A percentile compares a stretch with the other conserved stretches of the same genome.
Conservation (phyloP, 1,140 invertebrate species). For the Drosophila sucinea region DNA sequence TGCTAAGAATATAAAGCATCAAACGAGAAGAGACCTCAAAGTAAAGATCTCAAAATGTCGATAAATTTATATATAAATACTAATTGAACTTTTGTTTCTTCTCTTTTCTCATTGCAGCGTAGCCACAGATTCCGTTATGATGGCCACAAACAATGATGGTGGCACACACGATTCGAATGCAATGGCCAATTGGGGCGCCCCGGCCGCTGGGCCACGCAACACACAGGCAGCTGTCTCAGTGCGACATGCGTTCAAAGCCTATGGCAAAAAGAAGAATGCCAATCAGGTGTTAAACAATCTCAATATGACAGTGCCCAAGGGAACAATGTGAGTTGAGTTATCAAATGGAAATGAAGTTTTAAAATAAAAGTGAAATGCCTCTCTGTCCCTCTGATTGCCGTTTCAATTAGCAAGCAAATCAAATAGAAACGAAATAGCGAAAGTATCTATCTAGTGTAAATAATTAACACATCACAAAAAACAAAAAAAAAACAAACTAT, state of each 20-base stretch:
- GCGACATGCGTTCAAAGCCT: constrained; percentile 92
- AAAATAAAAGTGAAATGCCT: constrained; percentile 67
- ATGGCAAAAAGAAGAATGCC: constrained; percentile 92
- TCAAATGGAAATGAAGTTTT: not conserved
- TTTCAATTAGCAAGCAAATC: constrained; percentile 63
- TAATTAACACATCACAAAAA: constrained; percentile 4
- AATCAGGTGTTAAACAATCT: constrained; percentile 93
- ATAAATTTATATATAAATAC: not conserved
- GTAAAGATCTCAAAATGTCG: too few species aligned
- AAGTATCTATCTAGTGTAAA: not conserved
- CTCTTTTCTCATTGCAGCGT: constrained; percentile 48
- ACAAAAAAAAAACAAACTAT: not conserved
- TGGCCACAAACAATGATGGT: constrained; percentile 80
- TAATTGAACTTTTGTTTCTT: not conserved
- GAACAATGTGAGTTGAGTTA: constrained; percentile 94
- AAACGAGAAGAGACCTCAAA: not conserved
- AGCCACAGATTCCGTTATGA: constrained; percentile 70
- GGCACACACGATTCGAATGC: constrained; percentile 66
- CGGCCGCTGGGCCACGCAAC: constrained; percentile 75
- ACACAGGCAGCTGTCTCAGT: constrained; percentile 92
- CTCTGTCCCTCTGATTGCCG: constrained; percentile 37
- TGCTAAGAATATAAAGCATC: not conserved
- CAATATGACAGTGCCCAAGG: constrained; percentile 95
- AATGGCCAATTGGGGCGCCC: constrained; percentile 63
- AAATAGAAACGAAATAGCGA: constrained; percentile 59